Conservation (phyloP, 2,797 vertebrate species). For the Diplodus sargus region DNA sequence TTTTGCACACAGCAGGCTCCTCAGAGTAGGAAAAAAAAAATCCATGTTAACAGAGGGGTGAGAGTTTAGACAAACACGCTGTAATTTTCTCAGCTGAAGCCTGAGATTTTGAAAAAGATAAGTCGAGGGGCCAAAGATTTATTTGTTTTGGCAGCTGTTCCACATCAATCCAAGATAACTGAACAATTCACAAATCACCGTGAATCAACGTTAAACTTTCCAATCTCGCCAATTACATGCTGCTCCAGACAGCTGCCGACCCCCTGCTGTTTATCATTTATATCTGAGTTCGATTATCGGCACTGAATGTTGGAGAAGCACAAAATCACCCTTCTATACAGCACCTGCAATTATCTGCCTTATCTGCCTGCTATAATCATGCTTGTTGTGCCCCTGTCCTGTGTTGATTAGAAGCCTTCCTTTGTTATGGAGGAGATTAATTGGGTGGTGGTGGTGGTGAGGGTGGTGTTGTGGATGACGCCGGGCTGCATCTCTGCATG, state of each 20-base stretch:
- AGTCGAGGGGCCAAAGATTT: conserved; percentile 56
- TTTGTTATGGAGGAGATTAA: conserved; percentile 73
- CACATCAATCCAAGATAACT: conserved; percentile 36
- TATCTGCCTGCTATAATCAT: conserved; percentile 67
- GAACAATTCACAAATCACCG: conserved; percentile 5
- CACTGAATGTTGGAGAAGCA: conserved; percentile 21
- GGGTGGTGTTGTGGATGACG: conserved; percentile 12
- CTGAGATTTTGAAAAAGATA: conserved; percentile 33
- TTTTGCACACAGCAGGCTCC: conserved; percentile 33
- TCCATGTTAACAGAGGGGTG: conserved; percentile 30
- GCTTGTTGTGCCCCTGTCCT: conserved; percentile 50
- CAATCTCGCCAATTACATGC: conserved; percentile 35
- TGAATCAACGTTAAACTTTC: conserved; percentile 39
- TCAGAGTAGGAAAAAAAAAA: conserved; percentile 23
- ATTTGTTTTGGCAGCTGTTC: conserved; percentile 51
- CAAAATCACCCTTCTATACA: conserved; percentile 50
- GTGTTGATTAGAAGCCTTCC: conserved; percentile 57
- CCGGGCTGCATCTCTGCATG: conserved; percentile 26
- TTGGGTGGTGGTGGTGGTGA: conserved; percentile 42
- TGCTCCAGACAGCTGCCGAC: conserved; percentile 7
- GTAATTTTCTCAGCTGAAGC: conserved; percentile 43
- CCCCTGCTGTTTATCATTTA: conserved; percentile 43
- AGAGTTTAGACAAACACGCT: conserved; percentile 28
- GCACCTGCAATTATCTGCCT: conserved; percentile 59
- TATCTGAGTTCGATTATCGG: conserved; percentile 37